Percentiles rank a stretch among this genome's conserved stretches.
phyloP scores from a whole-genome alignment of 1,140 invertebrate species.

The Diachasma alloeum region DNA sequence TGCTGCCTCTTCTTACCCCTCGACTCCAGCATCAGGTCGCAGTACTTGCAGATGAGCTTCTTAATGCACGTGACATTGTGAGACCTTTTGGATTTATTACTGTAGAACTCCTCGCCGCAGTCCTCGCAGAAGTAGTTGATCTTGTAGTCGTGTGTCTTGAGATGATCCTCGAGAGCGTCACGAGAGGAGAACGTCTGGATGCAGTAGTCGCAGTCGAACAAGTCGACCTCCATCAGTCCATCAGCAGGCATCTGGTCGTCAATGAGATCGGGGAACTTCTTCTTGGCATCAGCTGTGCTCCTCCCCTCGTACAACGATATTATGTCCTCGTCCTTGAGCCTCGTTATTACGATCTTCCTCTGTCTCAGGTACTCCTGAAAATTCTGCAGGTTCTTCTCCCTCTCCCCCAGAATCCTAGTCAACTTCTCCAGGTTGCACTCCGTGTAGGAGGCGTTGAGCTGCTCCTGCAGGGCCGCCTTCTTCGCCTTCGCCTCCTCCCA shows the following conservation, averaged over 20 bases:
- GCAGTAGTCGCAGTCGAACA: conserved; percentile 60
- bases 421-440: conserved; percentile 46
- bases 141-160: conserved; percentile 57
- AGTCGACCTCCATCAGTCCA: conserved; percentile 39
- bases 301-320: conserved; percentile 51
- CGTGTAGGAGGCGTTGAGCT: conserved; percentile 36
- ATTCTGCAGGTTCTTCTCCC: conserved; percentile 45
- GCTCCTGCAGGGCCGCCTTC: conserved; percentile 38
- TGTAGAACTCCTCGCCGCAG: conserved; percentile 56
- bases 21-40: conserved; percentile 51
- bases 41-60: conserved; percentile 58
- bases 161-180: conserved; percentile 54
- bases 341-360: conserved; percentile 53
- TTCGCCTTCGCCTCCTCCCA: conserved; percentile 45
- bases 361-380: conserved; percentile 61
- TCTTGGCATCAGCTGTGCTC: conserved; percentile 37
- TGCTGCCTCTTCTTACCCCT: conserved; percentile 62
- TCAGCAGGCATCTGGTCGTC: conserved; percentile 30
- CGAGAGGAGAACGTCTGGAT: conserved; percentile 45
- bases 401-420: conserved; percentile 41
- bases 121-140: conserved; percentile 59
- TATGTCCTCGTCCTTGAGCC: conserved; percentile 58
- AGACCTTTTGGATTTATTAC: conserved; percentile 53
- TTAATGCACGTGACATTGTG: conserved; percentile 55
- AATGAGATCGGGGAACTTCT: conserved; percentile 42